Percentiles rank a stretch among this genome's conserved stretches.
Conservation (phyloP, 2,888 invertebrate species). For the Globia sparganii region DNA sequence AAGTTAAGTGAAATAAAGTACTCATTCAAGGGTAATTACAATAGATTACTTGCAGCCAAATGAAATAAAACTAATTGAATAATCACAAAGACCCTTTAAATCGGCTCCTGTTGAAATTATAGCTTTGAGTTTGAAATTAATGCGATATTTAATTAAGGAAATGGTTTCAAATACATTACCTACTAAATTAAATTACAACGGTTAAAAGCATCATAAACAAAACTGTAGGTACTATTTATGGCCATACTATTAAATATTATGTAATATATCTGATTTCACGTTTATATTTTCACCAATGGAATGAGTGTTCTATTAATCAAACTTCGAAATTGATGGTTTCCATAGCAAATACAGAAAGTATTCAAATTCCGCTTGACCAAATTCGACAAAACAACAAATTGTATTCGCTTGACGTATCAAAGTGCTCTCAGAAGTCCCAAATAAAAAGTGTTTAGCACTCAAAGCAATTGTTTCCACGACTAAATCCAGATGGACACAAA, state of each 20-base stretch:
- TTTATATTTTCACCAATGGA: neutral
- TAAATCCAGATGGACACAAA: constrained; percentile 67
- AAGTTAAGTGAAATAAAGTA: neutral
- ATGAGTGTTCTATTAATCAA: neutral
- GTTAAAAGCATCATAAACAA: neutral
- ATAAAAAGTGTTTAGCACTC: constrained; percentile 38
- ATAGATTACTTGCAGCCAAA: neutral
- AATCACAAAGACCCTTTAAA: constrained; percentile 18
- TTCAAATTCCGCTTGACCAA: constrained; percentile 1
- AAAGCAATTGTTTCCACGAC: constrained; percentile 52
- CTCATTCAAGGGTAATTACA: neutral
- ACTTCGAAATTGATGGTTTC: neutral
- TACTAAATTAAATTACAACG: neutral
- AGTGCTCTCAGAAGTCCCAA: constrained; percentile 26
- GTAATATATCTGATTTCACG: neutral
- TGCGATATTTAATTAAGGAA: neutral
- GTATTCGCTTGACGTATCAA: constrained; percentile 25
- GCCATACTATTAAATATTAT: neutral
- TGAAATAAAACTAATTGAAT: constrained; percentile 5
- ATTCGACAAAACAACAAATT: constrained; percentile 1
- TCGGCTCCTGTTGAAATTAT: neutral
- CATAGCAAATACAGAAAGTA: neutral
- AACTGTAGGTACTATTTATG: neutral
- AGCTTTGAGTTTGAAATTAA: constrained; percentile 10
- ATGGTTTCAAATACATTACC: neutral